phyloP scores from a whole-genome alignment of 2,888 invertebrate species.

The Mesodorylaimus sp. region DNA sequence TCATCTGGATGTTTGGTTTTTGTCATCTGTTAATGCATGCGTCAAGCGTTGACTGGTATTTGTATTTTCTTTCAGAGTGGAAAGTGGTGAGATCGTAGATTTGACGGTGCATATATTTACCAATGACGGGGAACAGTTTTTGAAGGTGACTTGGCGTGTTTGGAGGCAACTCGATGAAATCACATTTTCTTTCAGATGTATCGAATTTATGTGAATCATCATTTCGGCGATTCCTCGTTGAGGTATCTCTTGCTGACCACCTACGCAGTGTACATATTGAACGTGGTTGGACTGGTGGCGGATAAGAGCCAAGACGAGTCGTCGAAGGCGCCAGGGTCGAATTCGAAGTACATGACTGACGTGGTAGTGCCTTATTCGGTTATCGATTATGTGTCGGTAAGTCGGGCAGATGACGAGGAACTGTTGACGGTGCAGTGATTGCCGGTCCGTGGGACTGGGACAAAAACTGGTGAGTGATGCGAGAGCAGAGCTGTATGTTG shows the following conservation, averaged over 20 bases:
- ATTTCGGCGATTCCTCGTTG: slow-evolving; percentile 2
- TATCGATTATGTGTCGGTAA: slow-evolving; percentile 9
- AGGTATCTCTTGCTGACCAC: slow-evolving; percentile 4
- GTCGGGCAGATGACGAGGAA: too few relatives aligned
- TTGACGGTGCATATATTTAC: too few relatives aligned
- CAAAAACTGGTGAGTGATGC: too few relatives aligned
- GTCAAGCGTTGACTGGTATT: too few relatives aligned
- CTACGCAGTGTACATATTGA: slow-evolving; percentile 5
- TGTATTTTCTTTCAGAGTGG: slow-evolving; percentile 1
- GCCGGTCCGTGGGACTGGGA: too few relatives aligned
- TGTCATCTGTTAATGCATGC: too few relatives aligned
- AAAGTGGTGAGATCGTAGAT: slow-evolving; percentile 4
- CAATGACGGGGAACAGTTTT: background rate
- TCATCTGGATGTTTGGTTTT: too few relatives aligned
- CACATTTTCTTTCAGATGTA: slow-evolving; percentile 4
- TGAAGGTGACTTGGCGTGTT: background rate
- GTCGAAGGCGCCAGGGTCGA: too few relatives aligned
- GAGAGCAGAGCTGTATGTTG: too few relatives aligned
- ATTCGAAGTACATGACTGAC: background rate
- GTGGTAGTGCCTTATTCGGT: background rate
- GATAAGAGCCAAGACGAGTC: too few relatives aligned
- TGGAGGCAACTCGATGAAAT: background rate
- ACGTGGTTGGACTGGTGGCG: too few relatives aligned
- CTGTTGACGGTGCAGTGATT: too few relatives aligned
- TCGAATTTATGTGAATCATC: slow-evolving; percentile 2